Conservation (phyloP, 2,113 vertebrate genomes). For the Prunella himalayana region DNA sequence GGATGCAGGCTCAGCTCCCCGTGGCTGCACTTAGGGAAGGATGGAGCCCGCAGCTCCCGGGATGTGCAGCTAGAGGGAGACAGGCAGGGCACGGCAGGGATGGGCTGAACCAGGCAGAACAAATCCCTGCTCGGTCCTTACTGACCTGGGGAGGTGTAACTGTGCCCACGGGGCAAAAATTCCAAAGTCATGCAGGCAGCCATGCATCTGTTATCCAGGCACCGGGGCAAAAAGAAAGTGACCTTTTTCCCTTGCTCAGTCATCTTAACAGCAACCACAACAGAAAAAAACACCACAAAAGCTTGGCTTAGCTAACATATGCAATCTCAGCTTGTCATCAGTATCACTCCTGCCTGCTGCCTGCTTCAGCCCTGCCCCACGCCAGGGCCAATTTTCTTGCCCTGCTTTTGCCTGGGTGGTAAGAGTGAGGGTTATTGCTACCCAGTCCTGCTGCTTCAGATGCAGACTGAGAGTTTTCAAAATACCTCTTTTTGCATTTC, state of each 20-base stretch:
- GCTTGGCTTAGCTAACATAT: background rate
- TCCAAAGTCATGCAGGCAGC: background rate
- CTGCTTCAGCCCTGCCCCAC: background rate
- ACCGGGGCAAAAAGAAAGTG: accelerated
- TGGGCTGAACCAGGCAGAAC: background rate
- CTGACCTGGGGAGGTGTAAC: background rate
- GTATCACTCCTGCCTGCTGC: background rate
- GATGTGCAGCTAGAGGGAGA: background rate
- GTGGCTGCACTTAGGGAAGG: accelerated
- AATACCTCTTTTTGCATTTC: background rate
- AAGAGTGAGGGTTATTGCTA: background rate
- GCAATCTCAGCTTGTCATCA: background rate
- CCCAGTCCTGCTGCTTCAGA: background rate
- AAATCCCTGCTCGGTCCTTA: background rate
- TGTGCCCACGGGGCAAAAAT: background rate
- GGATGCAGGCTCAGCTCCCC: background rate
- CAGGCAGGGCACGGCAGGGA: accelerated
- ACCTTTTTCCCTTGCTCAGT: background rate
- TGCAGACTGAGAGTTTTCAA: background rate
- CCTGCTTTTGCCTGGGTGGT: background rate
- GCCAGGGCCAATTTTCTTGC: background rate
- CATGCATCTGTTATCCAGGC: background rate
- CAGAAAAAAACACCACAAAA: background rate
- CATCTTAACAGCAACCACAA: background rate
- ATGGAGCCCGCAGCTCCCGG: accelerated